phyloP scores from a whole-genome alignment of 1,140 invertebrate species.

The Cotesia vestalis region DNA sequence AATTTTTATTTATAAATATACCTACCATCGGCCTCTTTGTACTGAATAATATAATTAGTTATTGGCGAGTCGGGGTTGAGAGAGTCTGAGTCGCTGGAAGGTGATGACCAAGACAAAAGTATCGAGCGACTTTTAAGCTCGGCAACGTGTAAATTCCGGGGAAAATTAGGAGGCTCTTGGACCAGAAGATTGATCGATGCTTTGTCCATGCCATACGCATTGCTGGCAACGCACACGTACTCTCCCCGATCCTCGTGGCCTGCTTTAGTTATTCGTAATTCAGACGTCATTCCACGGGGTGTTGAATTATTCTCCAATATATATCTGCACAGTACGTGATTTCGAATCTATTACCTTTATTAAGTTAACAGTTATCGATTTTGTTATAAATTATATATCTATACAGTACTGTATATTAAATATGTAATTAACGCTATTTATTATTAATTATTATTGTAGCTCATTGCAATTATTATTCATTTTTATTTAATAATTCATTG shows the following conservation, averaged over 20 bases:
- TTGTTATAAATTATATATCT: neutral
- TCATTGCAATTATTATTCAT: neutral
- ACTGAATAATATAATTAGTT: constrained; percentile 71
- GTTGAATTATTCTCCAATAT: constrained; percentile 65
- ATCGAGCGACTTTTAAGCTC: constrained; percentile 70
- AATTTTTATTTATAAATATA: neutral
- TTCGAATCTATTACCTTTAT: constrained; percentile 8
- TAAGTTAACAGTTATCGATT: neutral
- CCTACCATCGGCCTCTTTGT: constrained; percentile 70
- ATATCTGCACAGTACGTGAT: constrained; percentile 53
- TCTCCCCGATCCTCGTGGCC: constrained; percentile 73
- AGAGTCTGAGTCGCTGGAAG: constrained; percentile 61
- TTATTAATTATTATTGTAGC: neutral
- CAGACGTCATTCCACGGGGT: constrained; percentile 67
- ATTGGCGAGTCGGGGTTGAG: constrained; percentile 68
- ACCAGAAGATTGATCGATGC: constrained; percentile 73
- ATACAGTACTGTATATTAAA: too few species aligned
- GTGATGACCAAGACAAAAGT: constrained; percentile 69
- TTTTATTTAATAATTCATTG: too few species aligned
- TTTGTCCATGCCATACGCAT: constrained; percentile 75
- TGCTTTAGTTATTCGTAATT: constrained; percentile 71
- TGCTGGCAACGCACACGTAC: constrained; percentile 75
- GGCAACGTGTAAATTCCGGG: constrained; percentile 69
- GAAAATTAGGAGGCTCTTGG: constrained; percentile 75
- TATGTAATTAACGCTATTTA: neutral